Percentiles rank a stretch among this genome's conserved stretches.
Evolutionary conservation across 1,140 invertebrate species (phyloP).

Genomic region (silkworm (Bombyx mori)): DNA sequence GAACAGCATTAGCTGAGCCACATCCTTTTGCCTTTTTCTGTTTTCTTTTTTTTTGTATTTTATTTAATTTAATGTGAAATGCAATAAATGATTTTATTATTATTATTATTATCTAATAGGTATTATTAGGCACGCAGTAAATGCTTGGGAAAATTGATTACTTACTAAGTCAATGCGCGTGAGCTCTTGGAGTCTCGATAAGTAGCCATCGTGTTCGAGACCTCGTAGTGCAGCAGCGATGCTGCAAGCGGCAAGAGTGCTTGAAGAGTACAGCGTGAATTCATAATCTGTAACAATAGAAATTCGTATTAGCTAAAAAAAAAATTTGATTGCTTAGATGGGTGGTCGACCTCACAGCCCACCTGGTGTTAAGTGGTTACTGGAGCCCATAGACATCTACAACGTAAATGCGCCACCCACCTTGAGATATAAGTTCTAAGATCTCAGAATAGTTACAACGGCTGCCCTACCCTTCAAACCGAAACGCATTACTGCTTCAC

Average conservation of each 20-base stretch:
- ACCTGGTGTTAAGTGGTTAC: no score
- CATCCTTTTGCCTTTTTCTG: no score
- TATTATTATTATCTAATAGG: background rate
- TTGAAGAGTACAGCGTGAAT: constrained; percentile 88
- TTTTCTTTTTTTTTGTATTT: no score
- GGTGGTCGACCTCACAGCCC: background rate
- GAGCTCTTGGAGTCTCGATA: constrained; percentile 78
- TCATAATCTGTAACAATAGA: constrained; percentile 84
- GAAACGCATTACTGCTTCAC: no score
- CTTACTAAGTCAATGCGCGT: constrained; percentile 86
- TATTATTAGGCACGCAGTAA: background rate
- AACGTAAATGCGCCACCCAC: no score
- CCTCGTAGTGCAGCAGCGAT: constrained; percentile 87
- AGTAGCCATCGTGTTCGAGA: constrained; percentile 76
- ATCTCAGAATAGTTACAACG: no score
- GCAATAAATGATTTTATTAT: background rate
- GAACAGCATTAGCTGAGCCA: no score
- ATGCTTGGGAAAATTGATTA: background rate
- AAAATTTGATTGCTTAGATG: background rate
- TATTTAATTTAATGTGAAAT: no score
- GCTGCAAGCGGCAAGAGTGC: constrained; percentile 88
- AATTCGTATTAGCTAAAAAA: constrained; percentile 6
- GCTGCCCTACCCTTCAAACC: no score
- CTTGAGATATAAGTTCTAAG: no score
- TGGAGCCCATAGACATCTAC: no score